Conservation (phyloP, 2,888 invertebrate species). For the Euproctis similis region DNA sequence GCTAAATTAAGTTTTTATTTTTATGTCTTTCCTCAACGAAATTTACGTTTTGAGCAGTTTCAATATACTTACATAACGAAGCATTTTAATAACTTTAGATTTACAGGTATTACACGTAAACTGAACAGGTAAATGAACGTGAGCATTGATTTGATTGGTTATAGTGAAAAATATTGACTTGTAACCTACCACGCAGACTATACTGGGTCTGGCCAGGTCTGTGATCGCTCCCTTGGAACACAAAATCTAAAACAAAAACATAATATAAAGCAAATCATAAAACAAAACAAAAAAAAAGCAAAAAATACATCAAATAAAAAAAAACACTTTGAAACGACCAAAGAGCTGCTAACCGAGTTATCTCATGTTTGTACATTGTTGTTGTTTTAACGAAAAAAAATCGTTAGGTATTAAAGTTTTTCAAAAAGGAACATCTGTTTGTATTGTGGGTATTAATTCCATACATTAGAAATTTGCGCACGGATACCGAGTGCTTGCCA, state of each 20-base stretch:
- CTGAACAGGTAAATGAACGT: no score
- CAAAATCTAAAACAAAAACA: slow-evolving; percentile 11
- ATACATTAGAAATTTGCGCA: slow-evolving; percentile 34
- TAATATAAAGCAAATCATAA: slow-evolving; percentile 1
- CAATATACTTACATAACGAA: no score
- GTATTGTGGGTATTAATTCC: slow-evolving; percentile 16
- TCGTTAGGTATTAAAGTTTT: slow-evolving; percentile 4
- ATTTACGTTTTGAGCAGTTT: no score
- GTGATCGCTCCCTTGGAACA: slow-evolving; percentile 11
- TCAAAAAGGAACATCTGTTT: slow-evolving; percentile 13
- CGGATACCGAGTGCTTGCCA: slow-evolving; percentile 14
- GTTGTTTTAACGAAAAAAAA: no score
- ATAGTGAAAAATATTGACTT: neutral
- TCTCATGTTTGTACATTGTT: no score
- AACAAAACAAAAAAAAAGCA: slow-evolving; percentile 1
- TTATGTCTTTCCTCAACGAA: no score
- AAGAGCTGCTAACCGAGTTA: no score
- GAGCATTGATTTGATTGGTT: no score
- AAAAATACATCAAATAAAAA: neutral
- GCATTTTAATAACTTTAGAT: no score
- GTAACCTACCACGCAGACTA: slow-evolving; percentile 10
- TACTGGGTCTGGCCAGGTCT: slow-evolving; percentile 9
- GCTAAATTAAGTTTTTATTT: no score
- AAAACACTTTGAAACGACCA: neutral
- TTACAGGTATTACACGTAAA: no score